Percentiles rank a stretch among this genome's conserved stretches.
These are phyloP conservation scores for Brachionus rubens DNA, from an alignment of 1,140 invertebrate genomes.

Conservation along the genomic window DNA sequence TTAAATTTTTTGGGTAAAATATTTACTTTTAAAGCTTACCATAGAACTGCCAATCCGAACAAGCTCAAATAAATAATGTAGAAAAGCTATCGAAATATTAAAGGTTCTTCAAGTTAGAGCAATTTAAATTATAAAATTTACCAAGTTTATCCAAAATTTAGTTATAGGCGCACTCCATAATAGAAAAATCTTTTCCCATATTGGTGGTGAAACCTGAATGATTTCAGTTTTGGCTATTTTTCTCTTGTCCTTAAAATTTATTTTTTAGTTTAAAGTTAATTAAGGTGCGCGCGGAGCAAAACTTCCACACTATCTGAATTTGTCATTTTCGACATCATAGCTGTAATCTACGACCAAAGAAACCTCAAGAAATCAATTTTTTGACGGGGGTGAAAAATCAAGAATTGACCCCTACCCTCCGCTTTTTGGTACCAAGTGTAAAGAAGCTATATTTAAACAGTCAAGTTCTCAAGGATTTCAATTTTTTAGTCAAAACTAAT, in stretches of 20 bases:
- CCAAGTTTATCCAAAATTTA: conserved; percentile 58
- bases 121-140: conserved; percentile 30
- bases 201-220: not conserved
- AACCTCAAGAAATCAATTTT: no score
- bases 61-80: conserved; percentile 33
- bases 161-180: conserved; percentile 59
- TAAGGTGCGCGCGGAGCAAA: not conserved
- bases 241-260: not conserved
- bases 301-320: no score
- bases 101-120: not conserved
- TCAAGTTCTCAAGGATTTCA: no score
- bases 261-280: no score
- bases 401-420: no score
- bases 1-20: no score
- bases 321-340: no score
- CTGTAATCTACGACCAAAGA: no score
- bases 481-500: no score
- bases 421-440: no score
- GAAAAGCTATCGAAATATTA: not conserved
- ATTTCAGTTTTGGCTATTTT: not conserved
- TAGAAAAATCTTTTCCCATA: conserved; percentile 52
- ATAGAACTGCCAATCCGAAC: conserved; percentile 1
- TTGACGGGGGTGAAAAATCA: no score
- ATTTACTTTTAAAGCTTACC: not conserved
- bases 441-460: no score